Evolutionary conservation across 2,888 invertebrate species (phyloP).

Genomic region (Sepiola atlantica): DNA sequence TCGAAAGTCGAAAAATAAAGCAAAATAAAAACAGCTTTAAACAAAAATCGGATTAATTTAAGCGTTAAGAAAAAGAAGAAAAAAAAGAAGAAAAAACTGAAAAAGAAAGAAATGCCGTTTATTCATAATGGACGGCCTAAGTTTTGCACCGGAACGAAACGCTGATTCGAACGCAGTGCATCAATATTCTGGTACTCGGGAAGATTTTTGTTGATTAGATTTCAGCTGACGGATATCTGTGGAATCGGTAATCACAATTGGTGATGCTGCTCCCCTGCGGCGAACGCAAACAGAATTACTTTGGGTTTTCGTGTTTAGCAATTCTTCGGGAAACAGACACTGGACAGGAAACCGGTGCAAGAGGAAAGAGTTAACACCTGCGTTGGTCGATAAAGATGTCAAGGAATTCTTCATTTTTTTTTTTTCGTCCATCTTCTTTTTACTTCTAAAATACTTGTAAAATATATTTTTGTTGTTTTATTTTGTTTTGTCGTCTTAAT

Average conservation of each 20-base stretch:
- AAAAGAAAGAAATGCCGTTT: no score
- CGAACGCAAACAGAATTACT: conserved; percentile 8
- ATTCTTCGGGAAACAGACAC: background rate
- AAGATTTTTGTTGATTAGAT: conserved; percentile 3
- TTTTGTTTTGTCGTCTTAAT: no score
- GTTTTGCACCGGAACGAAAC: background rate
- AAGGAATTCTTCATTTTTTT: background rate
- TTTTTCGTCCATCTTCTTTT: background rate
- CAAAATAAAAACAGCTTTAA: background rate
- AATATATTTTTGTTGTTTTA: no score
- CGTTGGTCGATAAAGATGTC: background rate
- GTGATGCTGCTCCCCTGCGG: conserved; percentile 7
- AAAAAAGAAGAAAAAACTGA: no score
- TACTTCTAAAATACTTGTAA: background rate
- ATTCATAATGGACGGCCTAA: background rate
- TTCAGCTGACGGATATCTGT: background rate
- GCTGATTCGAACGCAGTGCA: background rate
- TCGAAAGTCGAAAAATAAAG: background rate
- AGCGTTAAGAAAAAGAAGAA: background rate
- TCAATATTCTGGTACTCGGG: background rate
- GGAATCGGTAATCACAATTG: conserved; percentile 32
- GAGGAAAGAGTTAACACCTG: background rate
- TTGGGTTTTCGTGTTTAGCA: background rate
- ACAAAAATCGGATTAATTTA: background rate
- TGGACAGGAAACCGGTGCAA: background rate